phyloP scores from a whole-genome alignment of 2,797 vertebrate genomes.

The Esox lucius region DNA sequence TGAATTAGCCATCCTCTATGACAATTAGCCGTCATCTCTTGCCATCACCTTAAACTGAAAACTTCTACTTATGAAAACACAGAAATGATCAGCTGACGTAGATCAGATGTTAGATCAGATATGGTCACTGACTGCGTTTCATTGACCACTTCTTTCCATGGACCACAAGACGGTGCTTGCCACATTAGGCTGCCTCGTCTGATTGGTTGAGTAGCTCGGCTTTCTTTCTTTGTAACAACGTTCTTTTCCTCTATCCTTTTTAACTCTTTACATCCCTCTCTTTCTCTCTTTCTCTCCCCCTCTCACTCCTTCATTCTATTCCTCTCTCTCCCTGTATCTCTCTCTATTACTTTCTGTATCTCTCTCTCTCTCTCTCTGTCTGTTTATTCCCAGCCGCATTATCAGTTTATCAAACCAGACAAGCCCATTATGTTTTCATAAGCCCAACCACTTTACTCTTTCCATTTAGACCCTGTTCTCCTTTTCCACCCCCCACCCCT shows the following conservation, averaged over 20 bases:
- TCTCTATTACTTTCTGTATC: background rate
- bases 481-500: background rate
- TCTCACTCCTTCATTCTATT: conserved; percentile 8
- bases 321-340: background rate
- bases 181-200: too few species aligned
- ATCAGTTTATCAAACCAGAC: conserved; percentile 78
- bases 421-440: conserved; percentile 84
- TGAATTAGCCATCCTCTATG: too few species aligned
- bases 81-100: too few species aligned
- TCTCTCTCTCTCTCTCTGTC: conserved; percentile 13
- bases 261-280: background rate
- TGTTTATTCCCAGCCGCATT: conserved; percentile 66
- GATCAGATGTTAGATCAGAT: too few species aligned
- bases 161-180: too few species aligned
- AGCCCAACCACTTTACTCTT: conserved; percentile 79
- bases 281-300: background rate
- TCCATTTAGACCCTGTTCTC: conserved; percentile 74
- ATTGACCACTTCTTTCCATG: background rate
- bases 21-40: too few species aligned
- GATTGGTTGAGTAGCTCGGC: too few species aligned
- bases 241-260: background rate
- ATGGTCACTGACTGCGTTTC: too few species aligned
- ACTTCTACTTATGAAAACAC: too few species aligned
- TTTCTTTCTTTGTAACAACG: background rate
- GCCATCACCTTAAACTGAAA: too few species aligned